These are phyloP conservation scores for Ormia ochracea DNA, from an alignment of 2,888 invertebrate species.

Conservation along the genomic window DNA sequence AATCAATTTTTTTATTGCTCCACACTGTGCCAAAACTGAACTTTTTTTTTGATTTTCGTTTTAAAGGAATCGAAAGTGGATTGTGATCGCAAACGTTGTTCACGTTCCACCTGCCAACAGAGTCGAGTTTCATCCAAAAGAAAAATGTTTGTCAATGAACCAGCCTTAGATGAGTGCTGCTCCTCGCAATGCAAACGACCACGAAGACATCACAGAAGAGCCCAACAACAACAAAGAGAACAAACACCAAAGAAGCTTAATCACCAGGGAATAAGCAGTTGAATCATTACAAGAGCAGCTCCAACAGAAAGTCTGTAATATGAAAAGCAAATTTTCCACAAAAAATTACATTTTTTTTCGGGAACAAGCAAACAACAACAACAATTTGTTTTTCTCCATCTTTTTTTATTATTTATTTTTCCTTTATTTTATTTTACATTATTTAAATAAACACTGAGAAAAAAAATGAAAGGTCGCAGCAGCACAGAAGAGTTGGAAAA, in stretches of 20 bases:
- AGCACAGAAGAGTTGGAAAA: background rate
- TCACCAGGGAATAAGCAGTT: constrained; percentile 54
- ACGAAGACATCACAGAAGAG: constrained; percentile 75
- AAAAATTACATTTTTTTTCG: constrained; percentile 30
- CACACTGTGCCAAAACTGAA: background rate
- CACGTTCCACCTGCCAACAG: constrained; percentile 72
- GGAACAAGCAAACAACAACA: constrained; percentile 10
- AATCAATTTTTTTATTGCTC: background rate
- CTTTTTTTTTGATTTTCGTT: background rate
- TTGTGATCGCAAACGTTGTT: constrained; percentile 85
- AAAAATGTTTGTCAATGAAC: constrained; percentile 78
- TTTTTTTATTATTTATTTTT: constrained; percentile 9
- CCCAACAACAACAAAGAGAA: constrained; percentile 66
- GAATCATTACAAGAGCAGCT: constrained; percentile 33
- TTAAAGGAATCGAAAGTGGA: constrained; percentile 87
- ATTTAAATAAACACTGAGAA: constrained; percentile 17
- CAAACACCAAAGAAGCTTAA: constrained; percentile 44
- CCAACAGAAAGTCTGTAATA: constrained; percentile 24
- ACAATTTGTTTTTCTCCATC: constrained; percentile 11
- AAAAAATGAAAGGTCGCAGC: background rate
- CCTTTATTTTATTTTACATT: background rate
- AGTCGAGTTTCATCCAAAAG: constrained; percentile 71
- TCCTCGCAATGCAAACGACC: constrained; percentile 75
- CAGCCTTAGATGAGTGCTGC: constrained; percentile 77
- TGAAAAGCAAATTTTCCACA: background rate